Base-by-base conservation (phyloP, 1,140 invertebrate species). In the Lepidostoma basale region DNA sequence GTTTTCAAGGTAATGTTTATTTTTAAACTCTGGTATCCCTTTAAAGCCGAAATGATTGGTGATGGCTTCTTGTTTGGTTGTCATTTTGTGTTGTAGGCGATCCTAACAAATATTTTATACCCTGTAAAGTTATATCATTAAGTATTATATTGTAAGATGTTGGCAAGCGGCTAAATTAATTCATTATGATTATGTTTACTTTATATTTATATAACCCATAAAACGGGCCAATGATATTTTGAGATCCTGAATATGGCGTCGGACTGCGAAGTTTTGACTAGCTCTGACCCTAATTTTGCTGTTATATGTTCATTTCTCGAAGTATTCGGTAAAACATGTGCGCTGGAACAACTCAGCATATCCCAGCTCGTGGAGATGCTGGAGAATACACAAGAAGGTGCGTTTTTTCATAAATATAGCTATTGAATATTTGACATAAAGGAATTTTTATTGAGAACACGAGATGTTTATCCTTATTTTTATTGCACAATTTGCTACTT, bases 251-350 rank as follows among this genome's bases (percentile, higher is more conserved):
- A 90, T 88, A 92, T 92, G 91, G 90, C 90, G 90, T 88, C 89
- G 79, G 90, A 91, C 85, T 88, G 86, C 82, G 90, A 92, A 87
- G 87, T 88, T 85, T 90, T 89, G 77, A 96, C 93, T 88, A 88
- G 91, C 84, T 92, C 89, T 87, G 93, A 97, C 88, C 94, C 94
- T 77, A 95, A 97, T 89, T 97, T 96, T 83, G 94, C 94, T 75
- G 90, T 96, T 79, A 95, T 97, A 81, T 97, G 94, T 85, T 93
- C 93, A 67, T 97, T 97, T 85, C 84, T 96, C 56, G 90, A 95
- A 79, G 90, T 92, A 83, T 97, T 96, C 79, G 91, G 92, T 33
- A 87, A 89, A 80, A 82, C 87, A 78, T 90, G 93, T 77, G 91
- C 92, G 64, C 82, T 97, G 70, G 83, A 86, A 52, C 84, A 88